A percentile compares a stretch with the other conserved stretches of the same genome.
Evolutionary conservation across 1,140 invertebrate species (phyloP).

Genomic region (Calosoma granatense): DNA sequence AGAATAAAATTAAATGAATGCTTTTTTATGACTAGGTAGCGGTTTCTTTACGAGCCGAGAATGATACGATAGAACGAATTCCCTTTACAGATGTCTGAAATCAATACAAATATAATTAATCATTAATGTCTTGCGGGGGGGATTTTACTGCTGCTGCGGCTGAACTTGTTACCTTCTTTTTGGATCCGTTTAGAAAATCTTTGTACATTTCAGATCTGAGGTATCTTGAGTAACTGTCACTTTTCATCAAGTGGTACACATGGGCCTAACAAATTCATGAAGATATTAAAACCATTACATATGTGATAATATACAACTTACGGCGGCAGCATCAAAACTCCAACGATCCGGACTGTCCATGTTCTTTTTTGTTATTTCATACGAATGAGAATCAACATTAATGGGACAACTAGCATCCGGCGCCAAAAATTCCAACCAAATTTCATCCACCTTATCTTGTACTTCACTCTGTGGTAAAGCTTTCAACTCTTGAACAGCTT

Average conservation of each 20-base stretch:
- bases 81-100: constrained; percentile 78
- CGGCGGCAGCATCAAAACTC: constrained; percentile 95
- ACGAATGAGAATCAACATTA: constrained; percentile 90
- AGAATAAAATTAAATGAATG: no score
- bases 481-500: constrained; percentile 90
- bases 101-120: constrained; percentile 24
- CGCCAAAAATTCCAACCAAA: constrained; percentile 91
- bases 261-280: constrained; percentile 62
- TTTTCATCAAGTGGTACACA: constrained; percentile 99
- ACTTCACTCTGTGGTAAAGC: constrained; percentile 77
- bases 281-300: constrained; percentile 10
- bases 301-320: constrained; percentile 36
- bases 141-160: not conserved
- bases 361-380: constrained; percentile 67
- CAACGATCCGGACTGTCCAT: constrained; percentile 79
- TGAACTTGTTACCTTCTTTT: constrained; percentile 72
- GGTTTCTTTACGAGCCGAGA: constrained; percentile 62
- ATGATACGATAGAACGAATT: constrained; percentile 75
- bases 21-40: no score
- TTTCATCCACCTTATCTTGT: constrained; percentile 74
- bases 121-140: not conserved
- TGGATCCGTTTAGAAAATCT: constrained; percentile 89
- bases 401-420: constrained; percentile 91
- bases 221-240: constrained; percentile 96
- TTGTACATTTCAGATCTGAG: constrained; percentile 98